Percentiles rank a stretch among this genome's conserved stretches.
Evolutionary conservation across 2,888 invertebrate genomes (phyloP).

Genomic region (Chironomus riparius): DNA sequence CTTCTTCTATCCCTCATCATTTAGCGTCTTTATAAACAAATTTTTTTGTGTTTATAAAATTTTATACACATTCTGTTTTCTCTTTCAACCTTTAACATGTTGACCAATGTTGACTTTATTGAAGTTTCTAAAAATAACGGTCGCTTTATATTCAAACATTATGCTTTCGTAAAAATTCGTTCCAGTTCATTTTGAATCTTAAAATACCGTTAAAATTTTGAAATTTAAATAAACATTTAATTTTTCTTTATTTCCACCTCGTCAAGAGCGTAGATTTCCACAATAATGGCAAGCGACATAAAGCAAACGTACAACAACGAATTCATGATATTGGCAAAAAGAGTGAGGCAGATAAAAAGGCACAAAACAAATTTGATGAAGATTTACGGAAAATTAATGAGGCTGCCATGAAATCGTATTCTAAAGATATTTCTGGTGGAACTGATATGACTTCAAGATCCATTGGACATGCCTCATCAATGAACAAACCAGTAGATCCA

Average conservation of each 20-base stretch:
- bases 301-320: constrained; percentile 81
- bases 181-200: background rate
- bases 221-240: background rate
- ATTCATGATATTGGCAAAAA: constrained; percentile 76
- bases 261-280: constrained; percentile 85
- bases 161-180: no score
- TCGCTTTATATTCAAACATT: no score
- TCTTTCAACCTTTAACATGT: background rate
- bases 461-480: constrained; percentile 30
- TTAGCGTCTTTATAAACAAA: no score
- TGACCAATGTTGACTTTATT: no score
- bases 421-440: constrained; percentile 60
- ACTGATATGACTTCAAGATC: constrained; percentile 39
- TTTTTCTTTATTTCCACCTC: background rate
- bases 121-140: background rate
- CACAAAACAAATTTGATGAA: constrained; percentile 64
- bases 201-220: background rate
- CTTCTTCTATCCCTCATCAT: background rate
- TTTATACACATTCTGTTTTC: no score
- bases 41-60: background rate
- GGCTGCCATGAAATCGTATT: constrained; percentile 79
- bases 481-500: constrained; percentile 25
- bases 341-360: constrained; percentile 70
- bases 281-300: constrained; percentile 85
- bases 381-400: constrained; percentile 83